Base-by-base conservation (phyloP, 2,113 vertebrate genomes). In the Cynoglossus semilaevis region DNA sequence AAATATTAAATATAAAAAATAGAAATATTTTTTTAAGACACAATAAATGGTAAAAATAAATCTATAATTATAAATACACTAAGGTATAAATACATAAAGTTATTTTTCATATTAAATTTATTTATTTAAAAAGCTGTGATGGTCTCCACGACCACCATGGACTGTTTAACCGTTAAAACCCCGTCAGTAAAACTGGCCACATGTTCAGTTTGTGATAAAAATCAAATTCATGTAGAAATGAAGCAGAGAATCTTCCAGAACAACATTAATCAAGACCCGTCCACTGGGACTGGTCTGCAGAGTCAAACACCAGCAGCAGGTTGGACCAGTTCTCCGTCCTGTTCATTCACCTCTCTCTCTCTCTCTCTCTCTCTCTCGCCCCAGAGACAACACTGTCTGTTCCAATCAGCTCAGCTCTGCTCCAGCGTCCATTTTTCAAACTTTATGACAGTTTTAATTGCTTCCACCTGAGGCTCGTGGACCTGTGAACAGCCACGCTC, bases 371-470 rank as follows among this genome's bases (percentile, higher is more conserved):
- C 87, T 91, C 54, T 87, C 75, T 91, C 93, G 92, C 90, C 93
- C 93, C 91, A 93, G 95, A 94, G 94, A 98, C 93, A 96, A 95
- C 93, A 94, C 88, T 96, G 95, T 96, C 95, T 95, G 91, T 88
- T 93, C 86, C 93, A 96, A 97, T 98, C 93, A 96, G 89, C 88
- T 92, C 93, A 93, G 84, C 76, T 69, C 51, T 64, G 88, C 90
- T 94, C 92, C 81, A 84, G 90, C 88, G 93, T 93, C 91, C 93
- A 97, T 98, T 98, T 97, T 91, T 98, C 96, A 97, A 97, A 95
- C 93, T 93, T 96, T 96, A 94, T 96, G 96, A 97, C 95, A 97
- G 93, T 89, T 88, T 90, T 97, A 98, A 98, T 96, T 86, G 93
- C 82, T 96, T 86, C 94, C 96, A 98, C 94, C 95, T 97, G 95